Base-by-base conservation (phyloP, 2,888 invertebrate species). In the Mythimna impura region DNA sequence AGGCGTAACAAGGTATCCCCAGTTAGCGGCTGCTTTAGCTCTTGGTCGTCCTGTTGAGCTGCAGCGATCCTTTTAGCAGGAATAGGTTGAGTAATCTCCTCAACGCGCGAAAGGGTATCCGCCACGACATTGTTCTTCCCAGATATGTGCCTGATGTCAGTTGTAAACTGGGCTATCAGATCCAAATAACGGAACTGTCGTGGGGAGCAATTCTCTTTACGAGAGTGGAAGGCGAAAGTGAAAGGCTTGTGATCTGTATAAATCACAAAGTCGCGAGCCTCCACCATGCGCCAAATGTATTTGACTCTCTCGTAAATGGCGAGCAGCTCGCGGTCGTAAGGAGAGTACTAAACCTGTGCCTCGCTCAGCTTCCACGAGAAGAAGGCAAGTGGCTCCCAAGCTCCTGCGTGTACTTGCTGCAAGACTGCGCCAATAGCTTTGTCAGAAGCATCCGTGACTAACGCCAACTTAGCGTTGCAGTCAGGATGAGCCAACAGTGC, bases 181-280 rank as follows among this genome's bases (percentile, higher is more conserved):
- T 50, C 50, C 20, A 50, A 6, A 8, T 50, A 20, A 20, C 20
- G 20, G 20, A 9, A 50, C 20, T 20, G 50, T 50, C 50, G 20
- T 20, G 52, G 52, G 8, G 52, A 52, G n/a, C 52, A n/a, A n/a
- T 52, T 52, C 52, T 52, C 52, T 52, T 52, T 52, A 52, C 52
- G 52, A 52, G n/a, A 8, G 52, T 52, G 52, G n/a, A n/a, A 52
- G 52, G 52, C 52, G 8, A n/a, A 52, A n/a, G 52, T 52, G n/a
- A 52, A 9, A n/a, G 52, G 52, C 52, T 52, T 52, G 52, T 52
- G 52, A n/a, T 52, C n/a, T 52, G n/a, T 52, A n/a, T 52, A n/a
- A 9, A 52, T 52, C 9, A 52, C 52, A 52, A 52, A 52, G n/a
- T 52, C n/a, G 3, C 52, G n/a, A n/a, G 52, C 52, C 9, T 50